Evolutionary conservation across 2,113 vertebrate genomes (phyloP).

Genomic region (Colossoma macropomum): DNA sequence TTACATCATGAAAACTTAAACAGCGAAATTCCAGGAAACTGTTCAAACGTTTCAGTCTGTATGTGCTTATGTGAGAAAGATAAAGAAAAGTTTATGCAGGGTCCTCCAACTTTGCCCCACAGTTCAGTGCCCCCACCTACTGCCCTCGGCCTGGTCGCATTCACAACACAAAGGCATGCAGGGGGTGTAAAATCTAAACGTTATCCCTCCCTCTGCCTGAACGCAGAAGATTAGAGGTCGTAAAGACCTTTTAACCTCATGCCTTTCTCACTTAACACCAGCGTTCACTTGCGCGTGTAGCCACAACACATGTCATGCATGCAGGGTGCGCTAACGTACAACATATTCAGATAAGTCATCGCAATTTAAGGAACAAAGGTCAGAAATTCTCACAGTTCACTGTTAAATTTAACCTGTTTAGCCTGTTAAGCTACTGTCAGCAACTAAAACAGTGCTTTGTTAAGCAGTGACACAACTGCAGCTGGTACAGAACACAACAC

Average conservation of each 20-base stretch:
- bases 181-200: neutral
- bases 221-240: slow-evolving; percentile 2
- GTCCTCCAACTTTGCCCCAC: slow-evolving; percentile 58
- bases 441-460: neutral
- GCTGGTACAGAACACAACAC: no score
- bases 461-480: no score
- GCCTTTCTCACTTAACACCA: slow-evolving; percentile 1
- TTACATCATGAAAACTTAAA: no score
- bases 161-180: slow-evolving; percentile 11
- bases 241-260: slow-evolving; percentile 17
- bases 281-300: slow-evolving; percentile 1
- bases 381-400: neutral
- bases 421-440: neutral
- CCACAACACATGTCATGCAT: slow-evolving; percentile 3
- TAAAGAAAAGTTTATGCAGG: neutral
- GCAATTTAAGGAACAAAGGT: neutral
- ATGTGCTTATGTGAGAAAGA: neutral
- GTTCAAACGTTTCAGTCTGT: slow-evolving; percentile 15
- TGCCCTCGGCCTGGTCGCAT: slow-evolving; percentile 19
- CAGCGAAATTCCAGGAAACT: no score
- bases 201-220: neutral
- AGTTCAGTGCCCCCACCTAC: slow-evolving; percentile 73
- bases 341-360: neutral
- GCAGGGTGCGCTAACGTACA: neutral
- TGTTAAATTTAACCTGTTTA: neutral